Conservation (phyloP, 2,113 vertebrate genomes). For the Gila orcuttii region DNA sequence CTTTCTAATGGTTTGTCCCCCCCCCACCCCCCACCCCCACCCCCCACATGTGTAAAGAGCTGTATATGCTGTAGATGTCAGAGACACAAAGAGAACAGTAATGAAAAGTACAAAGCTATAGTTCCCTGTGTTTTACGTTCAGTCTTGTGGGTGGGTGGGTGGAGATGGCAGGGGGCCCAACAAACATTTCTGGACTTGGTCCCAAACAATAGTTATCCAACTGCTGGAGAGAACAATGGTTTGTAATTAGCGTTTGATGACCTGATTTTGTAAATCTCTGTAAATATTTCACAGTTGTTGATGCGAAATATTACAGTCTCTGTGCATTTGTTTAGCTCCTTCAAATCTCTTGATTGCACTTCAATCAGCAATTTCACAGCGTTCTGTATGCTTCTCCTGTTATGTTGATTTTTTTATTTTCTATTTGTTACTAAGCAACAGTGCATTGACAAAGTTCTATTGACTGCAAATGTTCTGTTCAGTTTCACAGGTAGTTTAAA, state of each 20-base stretch:
- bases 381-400: not conserved
- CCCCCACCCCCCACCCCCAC: too few species aligned
- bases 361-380: constrained; percentile 2
- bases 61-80: not conserved
- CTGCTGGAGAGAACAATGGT: constrained; percentile 6
- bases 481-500: not conserved
- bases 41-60: not conserved
- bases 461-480: not conserved
- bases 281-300: constrained; percentile 18
- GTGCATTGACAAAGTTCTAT: not conserved
- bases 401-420: not conserved
- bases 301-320: not conserved
- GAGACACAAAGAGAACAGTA: not conserved
- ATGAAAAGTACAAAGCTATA: not conserved
- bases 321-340: constrained; percentile 21
- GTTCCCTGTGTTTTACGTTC: not conserved
- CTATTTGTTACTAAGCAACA: constrained; percentile 15
- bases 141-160: not conserved
- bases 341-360: constrained; percentile 23
- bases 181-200: not conserved
- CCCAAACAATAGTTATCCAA: not conserved
- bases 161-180: not conserved
- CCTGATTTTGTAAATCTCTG: constrained; percentile 17
- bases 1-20: not conserved
- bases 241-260: not conserved